A percentile compares a stretch with the other conserved stretches of the same genome.
Conservation (phyloP, 2,888 invertebrate genomes). For the Aporophyla lueneburgensis region DNA sequence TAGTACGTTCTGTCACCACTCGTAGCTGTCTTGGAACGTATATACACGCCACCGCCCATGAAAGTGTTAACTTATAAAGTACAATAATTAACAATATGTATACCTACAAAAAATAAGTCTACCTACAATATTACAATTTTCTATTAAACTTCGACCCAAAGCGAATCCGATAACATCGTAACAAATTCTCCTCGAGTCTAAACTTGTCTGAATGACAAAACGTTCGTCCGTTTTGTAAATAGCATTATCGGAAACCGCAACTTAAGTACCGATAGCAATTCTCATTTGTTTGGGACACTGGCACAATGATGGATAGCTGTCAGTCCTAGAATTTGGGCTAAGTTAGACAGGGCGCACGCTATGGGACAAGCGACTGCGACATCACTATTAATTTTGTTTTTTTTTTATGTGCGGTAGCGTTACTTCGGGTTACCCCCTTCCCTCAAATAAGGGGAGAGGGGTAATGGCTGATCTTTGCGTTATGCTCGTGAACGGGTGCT, state of each 20-base stretch:
- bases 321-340: neutral
- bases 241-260: constrained; percentile 47
- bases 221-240: constrained; percentile 43
- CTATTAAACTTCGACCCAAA: constrained; percentile 7
- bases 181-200: constrained; percentile 25
- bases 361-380: neutral
- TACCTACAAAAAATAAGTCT: neutral
- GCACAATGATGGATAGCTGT: constrained; percentile 41
- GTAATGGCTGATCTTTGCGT: too few relatives aligned
- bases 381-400: too few relatives aligned
- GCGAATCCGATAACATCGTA: constrained; percentile 35
- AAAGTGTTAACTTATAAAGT: too few relatives aligned
- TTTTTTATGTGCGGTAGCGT: too few relatives aligned
- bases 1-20: too few relatives aligned
- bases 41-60: too few relatives aligned
- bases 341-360: neutral
- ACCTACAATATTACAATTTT: neutral
- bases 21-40: too few relatives aligned
- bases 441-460: too few relatives aligned
- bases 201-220: constrained; percentile 49
- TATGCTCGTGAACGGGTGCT: too few relatives aligned
- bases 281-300: constrained; percentile 42
- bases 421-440: too few relatives aligned
- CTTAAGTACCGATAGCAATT: constrained; percentile 37
- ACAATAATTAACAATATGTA: too few relatives aligned